A percentile compares a stretch with the other conserved stretches of the same genome.
Evolutionary conservation across 2,888 invertebrate genomes (phyloP).

Genomic region (Timema podura): DNA sequence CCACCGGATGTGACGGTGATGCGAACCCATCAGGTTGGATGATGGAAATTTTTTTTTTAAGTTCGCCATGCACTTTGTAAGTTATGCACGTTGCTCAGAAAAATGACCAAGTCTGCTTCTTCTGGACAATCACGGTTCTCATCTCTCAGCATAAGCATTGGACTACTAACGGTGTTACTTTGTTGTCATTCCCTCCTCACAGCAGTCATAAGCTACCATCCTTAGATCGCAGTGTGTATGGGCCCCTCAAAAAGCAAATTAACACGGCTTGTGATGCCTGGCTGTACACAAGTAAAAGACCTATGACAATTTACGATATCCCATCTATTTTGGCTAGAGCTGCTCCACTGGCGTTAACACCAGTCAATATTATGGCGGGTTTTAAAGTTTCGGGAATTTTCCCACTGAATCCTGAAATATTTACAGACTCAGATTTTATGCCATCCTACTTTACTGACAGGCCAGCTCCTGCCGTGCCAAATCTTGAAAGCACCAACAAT

Average conservation of each 20-base stretch:
- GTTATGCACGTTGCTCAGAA: neutral
- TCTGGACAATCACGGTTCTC: conserved; percentile 3
- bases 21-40: conserved; percentile 7
- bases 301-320: conserved; percentile 18
- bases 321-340: conserved; percentile 15
- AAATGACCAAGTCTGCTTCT: conserved; percentile 1
- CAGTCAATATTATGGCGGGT: neutral
- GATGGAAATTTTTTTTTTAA: neutral
- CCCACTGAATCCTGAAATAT: conserved; percentile 16
- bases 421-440: conserved; percentile 17
- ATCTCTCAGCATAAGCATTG: conserved; percentile 4
- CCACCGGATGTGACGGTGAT: conserved; percentile 9
- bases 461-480: conserved; percentile 1
- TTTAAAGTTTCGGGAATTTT: conserved; percentile 15
- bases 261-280: conserved; percentile 18
- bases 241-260: conserved; percentile 3
- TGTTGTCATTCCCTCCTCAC: conserved; percentile 17
- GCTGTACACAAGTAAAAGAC: conserved; percentile 10
- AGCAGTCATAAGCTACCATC: conserved; percentile 11
- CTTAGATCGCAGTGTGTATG: conserved; percentile 15
- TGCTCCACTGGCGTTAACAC: conserved; percentile 5
- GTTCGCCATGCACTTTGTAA: conserved; percentile 6
- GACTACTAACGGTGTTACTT: conserved; percentile 15
- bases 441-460: conserved; percentile 16
- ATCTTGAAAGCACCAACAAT: no score